Evolutionary conservation across 1,140 invertebrate species (phyloP).

Genomic region (Chymomyza costata): DNA sequence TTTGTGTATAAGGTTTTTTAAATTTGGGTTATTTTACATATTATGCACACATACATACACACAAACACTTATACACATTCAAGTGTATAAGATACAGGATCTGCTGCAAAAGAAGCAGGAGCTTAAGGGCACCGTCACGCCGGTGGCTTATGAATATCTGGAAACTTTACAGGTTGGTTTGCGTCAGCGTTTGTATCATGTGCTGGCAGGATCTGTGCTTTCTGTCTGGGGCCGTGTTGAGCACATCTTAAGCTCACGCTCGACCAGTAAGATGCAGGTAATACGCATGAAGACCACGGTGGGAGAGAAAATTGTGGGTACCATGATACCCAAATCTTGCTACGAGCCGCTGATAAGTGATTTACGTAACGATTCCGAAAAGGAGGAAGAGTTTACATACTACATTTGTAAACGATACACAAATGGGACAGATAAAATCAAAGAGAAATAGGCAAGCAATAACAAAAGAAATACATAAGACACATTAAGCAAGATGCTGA

Average conservation of each 20-base stretch:
- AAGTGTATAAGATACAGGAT: neutral
- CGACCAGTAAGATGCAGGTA: constrained; percentile 94
- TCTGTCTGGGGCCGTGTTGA: constrained; percentile 10
- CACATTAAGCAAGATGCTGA: neutral
- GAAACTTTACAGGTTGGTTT: constrained; percentile 84
- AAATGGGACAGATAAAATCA: neutral
- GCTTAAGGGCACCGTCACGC: neutral
- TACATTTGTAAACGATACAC: constrained; percentile 19
- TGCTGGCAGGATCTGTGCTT: constrained; percentile 82
- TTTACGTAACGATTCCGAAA: constrained; percentile 87
- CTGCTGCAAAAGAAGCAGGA: neutral
- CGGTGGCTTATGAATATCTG: too few relatives aligned
- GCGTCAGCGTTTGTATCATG: constrained; percentile 92
- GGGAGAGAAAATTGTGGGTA: constrained; percentile 93
- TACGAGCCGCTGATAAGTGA: constrained; percentile 86
- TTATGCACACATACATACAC: too few relatives aligned
- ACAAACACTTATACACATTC: neutral
- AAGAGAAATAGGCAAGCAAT: neutral
- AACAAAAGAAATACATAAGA: neutral
- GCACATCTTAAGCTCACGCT: constrained; percentile 2
- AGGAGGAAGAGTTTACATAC: constrained; percentile 81
- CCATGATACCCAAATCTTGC: constrained; percentile 92
- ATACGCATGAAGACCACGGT: constrained; percentile 93
- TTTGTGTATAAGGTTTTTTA: neutral
- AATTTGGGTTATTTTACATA: neutral